Evolutionary conservation across 2,888 invertebrate species (phyloP), one percentile per base, ranked within the genome.

Genomic region (Endomychus coccineus): DNA sequence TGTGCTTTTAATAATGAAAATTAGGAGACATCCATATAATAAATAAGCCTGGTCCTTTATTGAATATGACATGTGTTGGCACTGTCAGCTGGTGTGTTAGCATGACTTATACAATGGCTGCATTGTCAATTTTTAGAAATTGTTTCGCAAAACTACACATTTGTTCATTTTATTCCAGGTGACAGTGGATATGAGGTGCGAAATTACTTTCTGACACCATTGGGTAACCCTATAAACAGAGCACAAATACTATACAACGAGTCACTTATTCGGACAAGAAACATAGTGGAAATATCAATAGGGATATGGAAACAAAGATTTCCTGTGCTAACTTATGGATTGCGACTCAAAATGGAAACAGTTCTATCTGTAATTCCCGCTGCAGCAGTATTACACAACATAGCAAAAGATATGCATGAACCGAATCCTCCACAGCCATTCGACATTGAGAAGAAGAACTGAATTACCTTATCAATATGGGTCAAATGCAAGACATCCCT

Each of bases 171-270:
- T 24, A 23, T 39, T 27, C 7, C 30, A 37, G 46, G 43, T 9
- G 45, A 46, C 27, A 46, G 45, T 45, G 48, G 48, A n/a, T 46
- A 45, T 44, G 3, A 24, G 13, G 9, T 29, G 3, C 22, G 27
- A 31, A 28, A 25, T 32, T 42, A 44, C 31, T 36, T 48, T 7
- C 13, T 49, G 15, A 51, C 50, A 16, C 49, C 49, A 11, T 27
- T 52, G n/a, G n/a, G 9, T 14, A 44, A 49, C 24, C 46, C 48
- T 17, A 19, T 5, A 14, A 43, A 32, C 2, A 29, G 21, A 16
- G 46, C 34, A 7, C 42, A 51, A 36, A 16, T 36, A 14, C 34
- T 45, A 3, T 54, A 38, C 32, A 52, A 52, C 36, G 50, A 50
- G 37, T 35, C 45, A 2, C 46, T 42, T 15, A 48, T 49, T 16